Percentiles rank a stretch among this genome's conserved stretches.
Evolutionary conservation across 2,113 vertebrate species (phyloP).

Genomic region (Gadus macrocephalus): DNA sequence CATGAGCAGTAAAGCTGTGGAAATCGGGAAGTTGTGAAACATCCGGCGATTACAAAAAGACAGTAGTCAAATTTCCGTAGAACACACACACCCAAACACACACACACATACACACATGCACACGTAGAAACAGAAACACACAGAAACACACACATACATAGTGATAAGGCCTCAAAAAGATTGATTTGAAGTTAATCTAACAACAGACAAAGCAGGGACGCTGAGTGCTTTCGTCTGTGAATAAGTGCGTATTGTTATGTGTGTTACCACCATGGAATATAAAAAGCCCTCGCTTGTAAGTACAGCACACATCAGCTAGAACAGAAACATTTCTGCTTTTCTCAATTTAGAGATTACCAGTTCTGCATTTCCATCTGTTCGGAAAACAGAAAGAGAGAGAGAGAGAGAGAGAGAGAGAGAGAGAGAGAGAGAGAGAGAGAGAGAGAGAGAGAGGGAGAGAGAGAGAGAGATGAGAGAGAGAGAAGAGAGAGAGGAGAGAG

Average conservation of each 20-base stretch:
- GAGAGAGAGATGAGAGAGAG: background rate
- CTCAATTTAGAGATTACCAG: conserved; percentile 46
- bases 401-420: background rate
- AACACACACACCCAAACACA: too few relatives aligned
- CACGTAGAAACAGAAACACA: too few relatives aligned
- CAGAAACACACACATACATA: too few relatives aligned
- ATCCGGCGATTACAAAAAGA: conserved; percentile 30
- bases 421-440: conserved; percentile 4
- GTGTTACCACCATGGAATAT: too few relatives aligned
- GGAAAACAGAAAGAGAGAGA: conserved; percentile 6
- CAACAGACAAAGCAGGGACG: too few relatives aligned
- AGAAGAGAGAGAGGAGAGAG: too few relatives aligned
- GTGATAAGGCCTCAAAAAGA: too few relatives aligned
- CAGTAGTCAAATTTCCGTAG: background rate
- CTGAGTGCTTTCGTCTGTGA: too few relatives aligned
- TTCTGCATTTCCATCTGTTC: conserved; percentile 52
- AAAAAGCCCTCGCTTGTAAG: too few relatives aligned
- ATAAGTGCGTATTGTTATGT: too few relatives aligned
- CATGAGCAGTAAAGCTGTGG: conserved; percentile 43
- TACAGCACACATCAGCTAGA: conserved; percentile 5
- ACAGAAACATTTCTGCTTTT: conserved; percentile 56
- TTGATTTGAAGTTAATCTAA: too few relatives aligned
- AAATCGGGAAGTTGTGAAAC: conserved; percentile 46
- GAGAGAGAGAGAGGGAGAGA: background rate
- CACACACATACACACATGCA: too few relatives aligned